Percentiles rank a stretch among this genome's conserved stretches.
Evolutionary conservation across 1,140 invertebrate genomes (phyloP).

Genomic region (Dreissena polymorpha): DNA sequence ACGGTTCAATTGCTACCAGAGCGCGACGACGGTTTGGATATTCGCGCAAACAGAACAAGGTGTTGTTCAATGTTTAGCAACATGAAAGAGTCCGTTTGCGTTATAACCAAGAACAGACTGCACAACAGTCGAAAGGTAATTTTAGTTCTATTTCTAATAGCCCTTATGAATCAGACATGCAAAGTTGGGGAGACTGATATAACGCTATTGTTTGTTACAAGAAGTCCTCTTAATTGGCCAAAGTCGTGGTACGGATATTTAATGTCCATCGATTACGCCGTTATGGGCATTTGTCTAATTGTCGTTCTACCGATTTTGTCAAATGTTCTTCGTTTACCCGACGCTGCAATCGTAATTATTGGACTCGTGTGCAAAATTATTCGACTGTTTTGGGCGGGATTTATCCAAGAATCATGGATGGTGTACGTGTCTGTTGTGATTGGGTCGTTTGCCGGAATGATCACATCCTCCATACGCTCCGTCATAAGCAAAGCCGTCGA

Average conservation of each 20-base stretch:
- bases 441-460: slow-evolving; percentile 72
- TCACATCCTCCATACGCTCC: slow-evolving; percentile 73
- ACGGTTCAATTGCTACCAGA: slow-evolving; percentile 57
- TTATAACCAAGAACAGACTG: slow-evolving; percentile 64
- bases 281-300: slow-evolving; percentile 73
- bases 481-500: slow-evolving; percentile 73
- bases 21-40: slow-evolving; percentile 38
- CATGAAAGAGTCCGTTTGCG: slow-evolving; percentile 67
- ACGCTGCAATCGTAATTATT: slow-evolving; percentile 71
- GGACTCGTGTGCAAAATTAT: slow-evolving; percentile 74
- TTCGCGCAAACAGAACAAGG: slow-evolving; percentile 37
- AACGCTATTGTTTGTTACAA: slow-evolving; percentile 73
- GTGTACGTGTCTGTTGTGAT: slow-evolving; percentile 73
- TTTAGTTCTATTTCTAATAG: slow-evolving; percentile 61
- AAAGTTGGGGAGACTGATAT: slow-evolving; percentile 77
- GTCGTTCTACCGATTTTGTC: slow-evolving; percentile 75
- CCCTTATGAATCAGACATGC: slow-evolving; percentile 69
- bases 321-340: slow-evolving; percentile 62
- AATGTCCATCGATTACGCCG: slow-evolving; percentile 76
- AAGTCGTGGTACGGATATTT: slow-evolving; percentile 77
- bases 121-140: slow-evolving; percentile 64
- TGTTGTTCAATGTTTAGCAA: slow-evolving; percentile 60
- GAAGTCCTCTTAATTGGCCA: slow-evolving; percentile 74
- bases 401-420: slow-evolving; percentile 75
- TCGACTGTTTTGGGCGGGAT: slow-evolving; percentile 70